Evolutionary conservation across 2,113 vertebrate species (phyloP), one percentile per base, ranked within the genome.

Genomic region (Etia nguti): DNA sequence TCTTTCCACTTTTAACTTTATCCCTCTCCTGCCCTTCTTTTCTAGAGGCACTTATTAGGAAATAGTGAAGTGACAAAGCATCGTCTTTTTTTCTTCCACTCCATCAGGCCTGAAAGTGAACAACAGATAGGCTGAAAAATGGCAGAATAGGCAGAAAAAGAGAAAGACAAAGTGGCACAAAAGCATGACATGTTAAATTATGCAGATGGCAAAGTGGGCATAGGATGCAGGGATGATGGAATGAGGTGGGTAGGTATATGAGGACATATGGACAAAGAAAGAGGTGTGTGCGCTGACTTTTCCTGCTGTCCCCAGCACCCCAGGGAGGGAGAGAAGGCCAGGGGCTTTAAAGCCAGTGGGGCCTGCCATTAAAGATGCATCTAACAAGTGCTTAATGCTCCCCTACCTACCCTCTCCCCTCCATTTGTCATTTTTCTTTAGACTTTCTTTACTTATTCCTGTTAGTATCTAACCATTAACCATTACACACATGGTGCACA

Each of bases 111-210:
- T 68, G 43, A 82, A 88, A 81, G 89, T 88, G 89, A 80, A 94
- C 90, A 94, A 92, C 91, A 92, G 90, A 95, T 87, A 86, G 81
- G 79, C 82, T 50, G 73, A 87, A 88, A 94, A 94, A 92, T 62
- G 85, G 88, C 92, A 89, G 88, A 90, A 91, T 85, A 79, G 83
- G 92, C 90, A 92, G 70, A 95, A 95, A 95, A 91, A 89, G 86
- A 86, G 86, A 86, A 85, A 89, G 89, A 91, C 89, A 93, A 92
- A 93, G 92, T 92, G 93, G 91, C 89, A 94, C 86, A 92, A 94
- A 95, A 92, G 90, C 89, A 89, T 89, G 92, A 88, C 86, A 85
- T 95, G 91, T 90, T 97, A 92, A 96, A 96, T 97, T 95, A 96
- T 96, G 95, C 93, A 96, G 92, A 93, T 88, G 86, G 92, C 3